Conservation (phyloP, 2,113 vertebrate genomes). For the Tyrannus savana region DNA sequence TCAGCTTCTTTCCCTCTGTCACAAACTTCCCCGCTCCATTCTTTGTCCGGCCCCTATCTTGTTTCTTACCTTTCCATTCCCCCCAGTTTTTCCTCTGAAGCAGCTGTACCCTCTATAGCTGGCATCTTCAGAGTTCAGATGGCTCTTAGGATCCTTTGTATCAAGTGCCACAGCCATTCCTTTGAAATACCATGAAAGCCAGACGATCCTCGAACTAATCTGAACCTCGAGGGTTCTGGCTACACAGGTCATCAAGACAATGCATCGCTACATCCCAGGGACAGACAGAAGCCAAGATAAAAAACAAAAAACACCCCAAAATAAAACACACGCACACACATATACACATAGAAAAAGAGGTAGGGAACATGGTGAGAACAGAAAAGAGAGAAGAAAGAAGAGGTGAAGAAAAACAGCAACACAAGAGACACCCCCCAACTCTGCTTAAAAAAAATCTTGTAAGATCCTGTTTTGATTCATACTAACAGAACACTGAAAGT, state of each 20-base stretch:
- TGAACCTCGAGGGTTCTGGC: background rate
- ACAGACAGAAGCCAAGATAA: background rate
- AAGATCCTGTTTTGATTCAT: background rate
- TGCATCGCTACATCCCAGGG: background rate
- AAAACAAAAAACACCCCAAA: background rate
- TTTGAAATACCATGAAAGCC: conserved; percentile 12
- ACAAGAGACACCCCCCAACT: background rate
- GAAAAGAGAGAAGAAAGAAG: conserved; percentile 19
- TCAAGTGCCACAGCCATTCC: background rate
- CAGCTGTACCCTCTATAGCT: background rate
- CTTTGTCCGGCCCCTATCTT: background rate
- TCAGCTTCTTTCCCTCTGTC: background rate
- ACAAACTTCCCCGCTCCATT: background rate
- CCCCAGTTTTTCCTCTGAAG: background rate
- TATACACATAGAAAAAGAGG: background rate
- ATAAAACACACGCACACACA: background rate
- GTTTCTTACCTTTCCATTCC: conserved; percentile 34
- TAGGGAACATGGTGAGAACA: background rate
- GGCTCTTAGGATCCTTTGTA: background rate
- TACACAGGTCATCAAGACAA: background rate
- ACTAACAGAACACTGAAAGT: background rate
- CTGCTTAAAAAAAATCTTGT: background rate
- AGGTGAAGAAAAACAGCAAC: background rate
- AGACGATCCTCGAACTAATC: background rate
- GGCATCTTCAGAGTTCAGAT: conserved; percentile 4